A percentile compares a stretch with the other conserved stretches of the same genome.
These are phyloP conservation scores for Clitarchus hookeri DNA, from an alignment of 2,888 invertebrate genomes.

Conservation along the genomic window DNA sequence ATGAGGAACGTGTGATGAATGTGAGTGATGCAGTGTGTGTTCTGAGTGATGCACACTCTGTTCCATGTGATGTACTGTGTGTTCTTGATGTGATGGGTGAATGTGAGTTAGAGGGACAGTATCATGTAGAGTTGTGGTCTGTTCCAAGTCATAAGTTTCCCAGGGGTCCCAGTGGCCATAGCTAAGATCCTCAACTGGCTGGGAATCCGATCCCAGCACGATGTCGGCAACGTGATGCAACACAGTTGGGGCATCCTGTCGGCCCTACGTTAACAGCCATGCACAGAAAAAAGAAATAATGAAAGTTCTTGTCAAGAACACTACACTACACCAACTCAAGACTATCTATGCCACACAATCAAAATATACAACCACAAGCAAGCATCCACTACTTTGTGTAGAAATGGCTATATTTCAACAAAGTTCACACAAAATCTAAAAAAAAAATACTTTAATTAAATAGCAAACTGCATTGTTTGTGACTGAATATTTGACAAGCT, in stretches of 20 bases:
- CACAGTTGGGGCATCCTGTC: background rate
- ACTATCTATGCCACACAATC: background rate
- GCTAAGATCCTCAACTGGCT: conserved; percentile 31
- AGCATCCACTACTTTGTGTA: no score
- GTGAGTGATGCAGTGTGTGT: background rate
- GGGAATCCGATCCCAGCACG: background rate
- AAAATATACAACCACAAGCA: background rate
- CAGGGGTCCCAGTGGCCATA: conserved; percentile 69
- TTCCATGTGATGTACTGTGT: background rate
- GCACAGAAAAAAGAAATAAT: conserved; percentile 10
- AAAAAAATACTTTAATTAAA: background rate
- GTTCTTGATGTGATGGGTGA: background rate
- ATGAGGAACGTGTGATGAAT: background rate
- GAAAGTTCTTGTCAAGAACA: conserved; percentile 7
- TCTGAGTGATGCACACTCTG: background rate
- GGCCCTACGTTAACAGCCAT: conserved; percentile 6
- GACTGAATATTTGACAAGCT: background rate
- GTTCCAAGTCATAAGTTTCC: conserved; percentile 55
- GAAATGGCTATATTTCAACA: no score
- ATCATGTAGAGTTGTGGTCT: background rate
- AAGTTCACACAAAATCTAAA: no score
- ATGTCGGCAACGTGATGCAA: background rate
- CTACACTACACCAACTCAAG: background rate
- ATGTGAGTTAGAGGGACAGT: background rate
- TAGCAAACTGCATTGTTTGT: background rate